phyloP scores from a whole-genome alignment of 2,797 vertebrate species.

The Pseudotriccus pelzelni region DNA sequence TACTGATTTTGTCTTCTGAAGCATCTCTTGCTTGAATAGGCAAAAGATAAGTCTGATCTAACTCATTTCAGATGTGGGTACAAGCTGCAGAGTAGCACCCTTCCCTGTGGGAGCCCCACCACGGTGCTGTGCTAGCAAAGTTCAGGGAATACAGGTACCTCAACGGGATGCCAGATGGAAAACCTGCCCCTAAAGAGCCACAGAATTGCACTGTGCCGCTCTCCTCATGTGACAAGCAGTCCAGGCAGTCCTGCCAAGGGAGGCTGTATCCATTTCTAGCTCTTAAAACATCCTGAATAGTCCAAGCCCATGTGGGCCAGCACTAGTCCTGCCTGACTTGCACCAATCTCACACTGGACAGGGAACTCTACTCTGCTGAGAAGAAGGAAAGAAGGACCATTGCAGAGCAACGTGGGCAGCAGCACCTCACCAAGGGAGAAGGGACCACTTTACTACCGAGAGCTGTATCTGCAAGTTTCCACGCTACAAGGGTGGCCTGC shows the following conservation, averaged over 20 bases:
- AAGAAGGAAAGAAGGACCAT: background rate
- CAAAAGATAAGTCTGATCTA: background rate
- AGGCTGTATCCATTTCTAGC: background rate
- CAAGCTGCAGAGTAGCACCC: background rate
- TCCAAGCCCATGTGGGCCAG: background rate
- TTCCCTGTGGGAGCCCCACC: fast-evolving
- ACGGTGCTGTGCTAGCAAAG: fast-evolving
- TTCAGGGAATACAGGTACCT: background rate
- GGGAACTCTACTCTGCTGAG: background rate
- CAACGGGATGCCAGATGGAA: background rate
- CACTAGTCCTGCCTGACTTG: background rate
- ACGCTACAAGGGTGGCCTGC: background rate
- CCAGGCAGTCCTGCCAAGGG: background rate
- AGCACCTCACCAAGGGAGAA: background rate
- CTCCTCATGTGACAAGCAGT: background rate
- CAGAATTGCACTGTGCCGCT: background rate
- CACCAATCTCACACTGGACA: background rate
- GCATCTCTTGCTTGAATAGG: background rate
- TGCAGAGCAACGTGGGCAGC: fast-evolving
- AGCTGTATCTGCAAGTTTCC: background rate
- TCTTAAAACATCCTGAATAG: background rate
- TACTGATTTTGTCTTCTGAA: background rate
- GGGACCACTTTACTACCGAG: background rate
- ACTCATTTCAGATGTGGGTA: background rate
- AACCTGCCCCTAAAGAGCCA: background rate